phyloP scores from a whole-genome alignment of 2,888 invertebrate genomes.

The Chloromyia formosa region DNA sequence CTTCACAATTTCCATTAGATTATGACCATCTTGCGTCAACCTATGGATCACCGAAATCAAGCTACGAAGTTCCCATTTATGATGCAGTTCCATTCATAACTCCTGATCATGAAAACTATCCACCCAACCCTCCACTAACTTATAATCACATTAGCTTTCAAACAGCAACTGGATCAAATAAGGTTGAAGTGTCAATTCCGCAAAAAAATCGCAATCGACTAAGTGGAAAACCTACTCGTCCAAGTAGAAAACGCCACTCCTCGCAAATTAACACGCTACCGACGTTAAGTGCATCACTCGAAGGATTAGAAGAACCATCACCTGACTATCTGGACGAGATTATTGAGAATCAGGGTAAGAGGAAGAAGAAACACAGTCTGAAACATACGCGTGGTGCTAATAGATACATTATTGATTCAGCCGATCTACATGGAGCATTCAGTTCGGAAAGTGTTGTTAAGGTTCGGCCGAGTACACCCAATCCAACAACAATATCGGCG shows the following conservation, averaged over 20 bases:
- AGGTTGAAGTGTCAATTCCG: slow-evolving; percentile 40
- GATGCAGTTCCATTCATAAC: slow-evolving; percentile 58
- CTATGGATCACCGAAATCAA: slow-evolving; percentile 60
- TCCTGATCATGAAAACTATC: slow-evolving; percentile 57
- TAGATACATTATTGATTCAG: slow-evolving; percentile 59
- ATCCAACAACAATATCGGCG: slow-evolving; percentile 44
- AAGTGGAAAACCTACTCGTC: not conserved
- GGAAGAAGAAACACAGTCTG: slow-evolving; percentile 51
- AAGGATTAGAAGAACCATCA: slow-evolving; percentile 27
- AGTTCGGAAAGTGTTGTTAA: slow-evolving; percentile 50
- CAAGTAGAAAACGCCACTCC: not conserved
- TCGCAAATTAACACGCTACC: slow-evolving; percentile 30
- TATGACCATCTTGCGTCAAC: slow-evolving; percentile 58
- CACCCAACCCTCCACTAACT: slow-evolving; percentile 54
- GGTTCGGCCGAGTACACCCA: not conserved
- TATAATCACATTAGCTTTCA: slow-evolving; percentile 48
- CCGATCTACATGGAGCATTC: slow-evolving; percentile 60
- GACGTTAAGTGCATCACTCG: slow-evolving; percentile 29
- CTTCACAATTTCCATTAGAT: slow-evolving; percentile 58
- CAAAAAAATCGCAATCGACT: not conserved
- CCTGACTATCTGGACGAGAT: slow-evolving; percentile 46
- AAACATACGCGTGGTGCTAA: slow-evolving; percentile 53
- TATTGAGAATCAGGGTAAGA: slow-evolving; percentile 38
- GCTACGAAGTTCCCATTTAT: slow-evolving; percentile 63
- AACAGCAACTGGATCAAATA: slow-evolving; percentile 44